These are phyloP conservation scores for Eretmocerus hayati DNA, from an alignment of 2,888 invertebrate species.

Conservation along the genomic window DNA sequence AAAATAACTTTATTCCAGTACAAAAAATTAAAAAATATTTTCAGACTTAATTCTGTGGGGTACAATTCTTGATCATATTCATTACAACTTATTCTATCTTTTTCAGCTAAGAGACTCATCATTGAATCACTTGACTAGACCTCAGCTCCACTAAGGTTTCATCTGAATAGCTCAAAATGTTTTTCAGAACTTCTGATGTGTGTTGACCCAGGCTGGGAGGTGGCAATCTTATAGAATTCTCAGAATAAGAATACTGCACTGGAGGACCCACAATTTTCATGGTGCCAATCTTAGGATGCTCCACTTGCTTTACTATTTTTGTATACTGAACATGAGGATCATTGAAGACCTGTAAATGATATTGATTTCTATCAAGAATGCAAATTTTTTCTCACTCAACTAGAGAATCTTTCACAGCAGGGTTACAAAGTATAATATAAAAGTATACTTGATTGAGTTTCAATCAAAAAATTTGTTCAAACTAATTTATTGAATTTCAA, in stretches of 20 bases:
- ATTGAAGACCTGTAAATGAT: constrained; percentile 59
- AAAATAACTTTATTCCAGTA: too few species aligned
- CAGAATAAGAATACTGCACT: constrained; percentile 69
- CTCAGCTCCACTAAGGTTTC: constrained; percentile 53
- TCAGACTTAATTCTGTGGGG: too few species aligned
- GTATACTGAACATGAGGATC: constrained; percentile 78
- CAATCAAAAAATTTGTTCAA: constrained; percentile 3
- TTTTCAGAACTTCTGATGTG: constrained; percentile 67
- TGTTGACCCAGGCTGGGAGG: constrained; percentile 88
- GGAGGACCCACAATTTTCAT: constrained; percentile 81
- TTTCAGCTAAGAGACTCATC: too few species aligned
- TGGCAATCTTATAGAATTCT: constrained; percentile 62
- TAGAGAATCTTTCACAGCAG: too few species aligned
- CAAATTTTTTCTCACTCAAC: too few species aligned
- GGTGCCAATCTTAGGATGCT: constrained; percentile 62
- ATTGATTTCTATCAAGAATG: too few species aligned
- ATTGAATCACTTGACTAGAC: constrained; percentile 47
- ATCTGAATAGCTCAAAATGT: constrained; percentile 59
- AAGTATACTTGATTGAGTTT: neutral
- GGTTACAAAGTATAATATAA: neutral
- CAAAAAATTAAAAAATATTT: constrained; percentile 1
- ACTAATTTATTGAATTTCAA: neutral
- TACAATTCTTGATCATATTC: too few species aligned
- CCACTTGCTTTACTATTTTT: constrained; percentile 63
- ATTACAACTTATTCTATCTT: too few species aligned